These are phyloP conservation scores for Spea hammondii DNA, from an alignment of 2,797 vertebrate genomes.

Conservation along the genomic window DNA sequence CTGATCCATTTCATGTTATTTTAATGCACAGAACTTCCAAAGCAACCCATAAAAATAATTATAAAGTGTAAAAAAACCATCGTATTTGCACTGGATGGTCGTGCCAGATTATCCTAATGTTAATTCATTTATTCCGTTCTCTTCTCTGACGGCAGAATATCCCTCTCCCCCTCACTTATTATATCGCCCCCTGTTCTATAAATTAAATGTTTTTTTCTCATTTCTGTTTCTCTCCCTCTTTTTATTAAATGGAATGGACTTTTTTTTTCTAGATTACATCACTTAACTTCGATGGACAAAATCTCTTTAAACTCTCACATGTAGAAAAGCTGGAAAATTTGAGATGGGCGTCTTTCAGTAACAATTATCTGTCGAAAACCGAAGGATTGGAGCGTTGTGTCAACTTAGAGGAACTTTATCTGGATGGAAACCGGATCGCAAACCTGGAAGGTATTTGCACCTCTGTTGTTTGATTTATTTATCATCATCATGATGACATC, in stretches of 20 bases:
- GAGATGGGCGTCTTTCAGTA: constrained; percentile 82
- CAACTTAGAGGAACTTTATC: constrained; percentile 79
- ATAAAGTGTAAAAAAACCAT: too few species aligned
- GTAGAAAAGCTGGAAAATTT: constrained; percentile 78
- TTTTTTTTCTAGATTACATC: constrained; percentile 73
- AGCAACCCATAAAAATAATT: constrained; percentile 25
- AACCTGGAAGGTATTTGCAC: constrained; percentile 70
- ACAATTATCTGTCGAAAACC: constrained; percentile 78
- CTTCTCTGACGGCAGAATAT: too few species aligned
- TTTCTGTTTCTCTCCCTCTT: too few species aligned
- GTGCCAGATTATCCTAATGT: too few species aligned
- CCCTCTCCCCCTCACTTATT: too few species aligned
- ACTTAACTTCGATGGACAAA: constrained; percentile 79
- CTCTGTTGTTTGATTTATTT: neutral
- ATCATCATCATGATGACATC: too few species aligned
- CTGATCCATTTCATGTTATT: too few species aligned
- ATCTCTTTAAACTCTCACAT: constrained; percentile 74
- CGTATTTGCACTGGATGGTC: too few species aligned
- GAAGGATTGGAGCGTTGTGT: constrained; percentile 76
- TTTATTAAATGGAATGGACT: too few species aligned
- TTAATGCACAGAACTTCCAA: constrained; percentile 1
- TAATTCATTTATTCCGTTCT: too few species aligned
- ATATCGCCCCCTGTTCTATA: too few species aligned
- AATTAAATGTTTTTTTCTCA: too few species aligned
- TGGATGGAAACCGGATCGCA: constrained; percentile 79